Evolutionary conservation across 64 coral and sea anemone genomes (phyloP).

Genomic region (Pachyseris speciosa): DNA sequence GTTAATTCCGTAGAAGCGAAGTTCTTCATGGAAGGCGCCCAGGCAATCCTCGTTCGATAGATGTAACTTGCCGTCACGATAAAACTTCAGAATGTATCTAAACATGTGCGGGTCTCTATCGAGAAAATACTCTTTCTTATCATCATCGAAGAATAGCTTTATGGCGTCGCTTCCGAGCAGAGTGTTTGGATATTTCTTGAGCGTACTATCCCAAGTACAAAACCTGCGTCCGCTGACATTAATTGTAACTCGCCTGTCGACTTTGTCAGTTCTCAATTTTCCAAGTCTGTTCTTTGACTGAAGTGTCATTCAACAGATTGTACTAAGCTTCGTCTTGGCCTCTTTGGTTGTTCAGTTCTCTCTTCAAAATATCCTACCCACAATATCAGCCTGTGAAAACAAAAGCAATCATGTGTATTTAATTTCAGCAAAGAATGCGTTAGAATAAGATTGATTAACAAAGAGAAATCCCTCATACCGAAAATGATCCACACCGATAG

Average conservation of each 20-base stretch:
- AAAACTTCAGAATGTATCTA: conserved; percentile 77
- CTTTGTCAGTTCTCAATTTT: conserved; percentile 46
- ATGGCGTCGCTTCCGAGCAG: conserved; percentile 70
- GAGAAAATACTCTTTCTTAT: conserved; percentile 74
- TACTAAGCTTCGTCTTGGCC: not conserved
- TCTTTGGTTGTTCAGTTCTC: too few species aligned
- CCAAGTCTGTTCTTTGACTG: conserved; percentile 40
- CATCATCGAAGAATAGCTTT: conserved; percentile 58
- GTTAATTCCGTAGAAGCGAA: conserved; percentile 73
- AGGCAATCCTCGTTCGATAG: conserved; percentile 66
- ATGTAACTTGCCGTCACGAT: conserved; percentile 72
- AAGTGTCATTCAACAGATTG: conserved; percentile 51
- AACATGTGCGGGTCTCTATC: conserved; percentile 83
- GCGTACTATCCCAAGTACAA: conserved; percentile 76
- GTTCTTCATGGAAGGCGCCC: conserved; percentile 63
- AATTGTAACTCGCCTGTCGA: conserved; percentile 55
- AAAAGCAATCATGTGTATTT: too few species aligned
- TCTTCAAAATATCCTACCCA: too few species aligned
- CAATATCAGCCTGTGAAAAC: not conserved
- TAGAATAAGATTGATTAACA: too few species aligned
- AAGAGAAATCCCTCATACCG: too few species aligned
- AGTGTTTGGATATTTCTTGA: conserved; percentile 77
- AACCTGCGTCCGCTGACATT: conserved; percentile 79
- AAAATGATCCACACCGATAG: too few species aligned
- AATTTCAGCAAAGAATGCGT: too few species aligned